Percentiles rank a stretch among this genome's conserved stretches.
Conservation (phyloP, 2,888 invertebrate species). For the Heliconius erato region DNA sequence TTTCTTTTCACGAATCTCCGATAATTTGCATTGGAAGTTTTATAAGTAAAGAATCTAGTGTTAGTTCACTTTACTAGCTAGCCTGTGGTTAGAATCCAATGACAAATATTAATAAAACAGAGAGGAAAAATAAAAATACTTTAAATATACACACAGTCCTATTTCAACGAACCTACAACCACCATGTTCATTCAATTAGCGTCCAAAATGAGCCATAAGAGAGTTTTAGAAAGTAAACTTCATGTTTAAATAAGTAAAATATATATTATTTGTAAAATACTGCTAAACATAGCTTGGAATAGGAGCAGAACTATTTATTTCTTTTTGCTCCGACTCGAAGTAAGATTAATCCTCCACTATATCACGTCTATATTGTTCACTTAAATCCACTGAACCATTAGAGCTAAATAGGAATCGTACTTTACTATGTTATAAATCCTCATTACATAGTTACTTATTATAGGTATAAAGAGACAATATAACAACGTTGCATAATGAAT, state of each 20-base stretch:
- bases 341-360: not conserved
- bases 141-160: not conserved
- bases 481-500: slow-evolving; percentile 33
- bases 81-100: not conserved
- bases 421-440: slow-evolving; percentile 9
- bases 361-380: not conserved
- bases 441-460: slow-evolving; percentile 4
- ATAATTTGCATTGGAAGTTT: too few species aligned
- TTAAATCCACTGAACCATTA: slow-evolving; percentile 9
- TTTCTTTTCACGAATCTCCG: too few species aligned
- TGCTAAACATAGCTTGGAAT: not conserved
- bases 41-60: not conserved
- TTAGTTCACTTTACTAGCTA: not conserved
- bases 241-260: not conserved
- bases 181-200: too few species aligned
- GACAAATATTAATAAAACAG: not conserved
- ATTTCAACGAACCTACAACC: not conserved
- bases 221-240: too few species aligned
- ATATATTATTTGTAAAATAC: not conserved
- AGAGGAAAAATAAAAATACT: not conserved
- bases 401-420: not conserved
- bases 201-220: too few species aligned
- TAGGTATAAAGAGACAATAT: slow-evolving; percentile 2
- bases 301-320: not conserved
- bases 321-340: not conserved